Evolutionary conservation across 2,888 invertebrate genomes (phyloP).

Genomic region (Ryuthela nishihirai): DNA sequence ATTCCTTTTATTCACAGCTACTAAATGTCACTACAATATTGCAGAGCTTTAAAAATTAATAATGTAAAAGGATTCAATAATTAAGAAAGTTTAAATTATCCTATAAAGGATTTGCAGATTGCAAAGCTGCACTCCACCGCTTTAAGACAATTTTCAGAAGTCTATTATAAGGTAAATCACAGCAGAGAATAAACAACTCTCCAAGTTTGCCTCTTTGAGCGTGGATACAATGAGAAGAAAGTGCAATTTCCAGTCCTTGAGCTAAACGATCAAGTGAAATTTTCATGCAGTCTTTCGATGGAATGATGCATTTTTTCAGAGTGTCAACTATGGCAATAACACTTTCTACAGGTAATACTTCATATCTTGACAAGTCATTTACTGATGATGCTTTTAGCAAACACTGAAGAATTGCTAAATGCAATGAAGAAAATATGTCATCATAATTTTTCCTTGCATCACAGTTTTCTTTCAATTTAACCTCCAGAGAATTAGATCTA

Average conservation of each 20-base stretch:
- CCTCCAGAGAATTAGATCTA: background rate
- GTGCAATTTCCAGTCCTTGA: slow-evolving; percentile 29
- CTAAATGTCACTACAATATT: too few relatives aligned
- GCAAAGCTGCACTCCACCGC: slow-evolving; percentile 31
- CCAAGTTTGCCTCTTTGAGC: slow-evolving; percentile 16
- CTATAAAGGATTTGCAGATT: too few relatives aligned
- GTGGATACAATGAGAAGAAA: slow-evolving; percentile 19
- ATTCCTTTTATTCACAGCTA: too few relatives aligned
- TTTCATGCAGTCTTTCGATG: slow-evolving; percentile 16
- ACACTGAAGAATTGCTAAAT: slow-evolving; percentile 20
- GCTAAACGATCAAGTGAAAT: slow-evolving; percentile 28
- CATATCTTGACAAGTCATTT: slow-evolving; percentile 6
- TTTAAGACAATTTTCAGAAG: slow-evolving; percentile 29
- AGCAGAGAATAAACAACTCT: slow-evolving; percentile 17
- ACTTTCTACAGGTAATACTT: slow-evolving; percentile 15
- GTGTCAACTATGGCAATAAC: slow-evolving; percentile 24
- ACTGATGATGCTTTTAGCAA: slow-evolving; percentile 11
- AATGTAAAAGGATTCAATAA: too few relatives aligned
- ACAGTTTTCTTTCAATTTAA: too few relatives aligned
- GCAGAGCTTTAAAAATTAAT: too few relatives aligned
- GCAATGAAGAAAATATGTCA: slow-evolving; percentile 19
- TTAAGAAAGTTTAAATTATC: too few relatives aligned
- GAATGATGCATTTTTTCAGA: slow-evolving; percentile 18
- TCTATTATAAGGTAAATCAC: slow-evolving; percentile 25
- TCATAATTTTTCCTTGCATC: slow-evolving; percentile 2